Conservation (phyloP, 2,797 vertebrate species). For the Typhlichthys eigenmanni region DNA sequence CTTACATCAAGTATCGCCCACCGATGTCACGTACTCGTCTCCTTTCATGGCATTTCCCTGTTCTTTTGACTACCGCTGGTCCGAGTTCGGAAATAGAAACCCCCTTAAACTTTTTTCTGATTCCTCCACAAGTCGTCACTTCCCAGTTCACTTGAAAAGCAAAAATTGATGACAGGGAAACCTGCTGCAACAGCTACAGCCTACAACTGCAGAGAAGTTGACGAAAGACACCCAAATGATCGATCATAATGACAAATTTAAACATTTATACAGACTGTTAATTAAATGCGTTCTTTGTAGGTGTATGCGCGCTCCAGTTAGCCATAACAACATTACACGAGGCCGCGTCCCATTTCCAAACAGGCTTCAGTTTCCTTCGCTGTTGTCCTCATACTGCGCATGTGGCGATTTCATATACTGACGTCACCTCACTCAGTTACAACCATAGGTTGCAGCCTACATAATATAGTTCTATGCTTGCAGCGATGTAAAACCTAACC, state of each 20-base stretch:
- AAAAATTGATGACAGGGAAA: background rate
- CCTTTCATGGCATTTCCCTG: constrained; percentile 17
- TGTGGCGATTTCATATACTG: no score
- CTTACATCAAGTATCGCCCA: constrained; percentile 43
- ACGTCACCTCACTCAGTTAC: no score
- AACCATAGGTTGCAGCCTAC: no score
- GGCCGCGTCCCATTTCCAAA: constrained; percentile 46
- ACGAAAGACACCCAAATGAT: background rate
- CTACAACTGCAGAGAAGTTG: background rate
- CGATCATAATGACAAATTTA: background rate
- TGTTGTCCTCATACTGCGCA: constrained; percentile 1
- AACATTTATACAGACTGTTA: background rate
- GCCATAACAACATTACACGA: background rate
- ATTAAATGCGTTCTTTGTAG: constrained; percentile 8
- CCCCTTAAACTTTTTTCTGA: constrained; percentile 27
- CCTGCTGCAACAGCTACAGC: background rate
- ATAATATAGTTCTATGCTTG: no score
- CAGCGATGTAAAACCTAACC: no score
- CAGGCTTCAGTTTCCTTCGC: constrained; percentile 23
- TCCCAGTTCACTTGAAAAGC: constrained; percentile 19
- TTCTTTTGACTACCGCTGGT: constrained; percentile 15
- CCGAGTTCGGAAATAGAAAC: background rate
- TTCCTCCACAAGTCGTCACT: constrained; percentile 50
- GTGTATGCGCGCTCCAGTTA: background rate
- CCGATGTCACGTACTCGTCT: constrained; percentile 17